Evolutionary conservation across 2,797 vertebrate genomes (phyloP).

Genomic region (Spheniscus humboldti): DNA sequence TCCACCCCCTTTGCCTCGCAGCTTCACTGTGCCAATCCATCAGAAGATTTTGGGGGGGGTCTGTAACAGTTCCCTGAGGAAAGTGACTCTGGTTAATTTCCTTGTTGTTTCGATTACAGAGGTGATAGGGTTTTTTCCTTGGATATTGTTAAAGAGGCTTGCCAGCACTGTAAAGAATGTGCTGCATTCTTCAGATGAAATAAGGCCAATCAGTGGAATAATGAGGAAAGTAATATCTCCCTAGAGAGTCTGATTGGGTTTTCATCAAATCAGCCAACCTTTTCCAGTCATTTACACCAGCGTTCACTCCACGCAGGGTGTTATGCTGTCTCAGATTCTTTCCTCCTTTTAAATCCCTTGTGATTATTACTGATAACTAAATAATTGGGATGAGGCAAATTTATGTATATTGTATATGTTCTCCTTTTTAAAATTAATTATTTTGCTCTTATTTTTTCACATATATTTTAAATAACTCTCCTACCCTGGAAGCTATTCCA

Average conservation of each 20-base stretch:
- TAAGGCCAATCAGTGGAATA: slow-evolving; percentile 91
- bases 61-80: slow-evolving; percentile 47
- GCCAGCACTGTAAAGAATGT: slow-evolving; percentile 77
- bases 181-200: slow-evolving; percentile 84
- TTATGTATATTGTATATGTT: slow-evolving; percentile 26
- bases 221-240: slow-evolving; percentile 91
- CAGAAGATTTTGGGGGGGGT: slow-evolving; percentile 16
- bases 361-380: slow-evolving; percentile 74
- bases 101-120: slow-evolving; percentile 76
- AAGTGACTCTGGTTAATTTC: slow-evolving; percentile 70
- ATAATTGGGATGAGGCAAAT: slow-evolving; percentile 67
- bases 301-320: slow-evolving; percentile 64
- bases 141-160: slow-evolving; percentile 78
- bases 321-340: slow-evolving; percentile 68
- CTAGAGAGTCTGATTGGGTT: slow-evolving; percentile 85
- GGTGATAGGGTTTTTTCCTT: slow-evolving; percentile 72
- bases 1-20: neutral
- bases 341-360: slow-evolving; percentile 64
- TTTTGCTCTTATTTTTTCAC: slow-evolving; percentile 31
- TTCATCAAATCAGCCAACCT: slow-evolving; percentile 87
- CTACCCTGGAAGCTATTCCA: slow-evolving; percentile 11
- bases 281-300: slow-evolving; percentile 80
- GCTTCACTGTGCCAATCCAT: neutral
- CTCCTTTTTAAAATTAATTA: slow-evolving; percentile 32
- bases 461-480: neutral